Base-by-base conservation (phyloP, 2,888 invertebrate species). In the Thecophora atra region DNA sequence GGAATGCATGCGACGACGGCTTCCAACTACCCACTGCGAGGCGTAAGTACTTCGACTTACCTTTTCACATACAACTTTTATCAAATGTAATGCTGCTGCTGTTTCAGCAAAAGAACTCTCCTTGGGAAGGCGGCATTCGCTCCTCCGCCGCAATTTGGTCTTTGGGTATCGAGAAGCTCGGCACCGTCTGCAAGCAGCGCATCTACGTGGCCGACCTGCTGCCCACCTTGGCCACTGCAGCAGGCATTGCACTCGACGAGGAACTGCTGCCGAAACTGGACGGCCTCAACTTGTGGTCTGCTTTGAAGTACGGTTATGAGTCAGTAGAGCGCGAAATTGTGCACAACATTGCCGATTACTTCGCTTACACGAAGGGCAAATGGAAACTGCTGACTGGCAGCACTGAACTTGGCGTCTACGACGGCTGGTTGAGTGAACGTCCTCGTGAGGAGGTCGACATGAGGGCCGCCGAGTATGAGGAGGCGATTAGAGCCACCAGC, bases 111-210 rank as follows among this genome's bases (percentile, higher is more conserved):
- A 97, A 97, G 86, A 88, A 91, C 77, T 92, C 93, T 0, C 88
- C 94, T 1, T 95, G 93, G 90, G 97, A 97, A 87, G 97, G 97
- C 1, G 96, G 91, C 0, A 89, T 96, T 0, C 89, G 95, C 73
- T 93, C 92, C 0, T 91, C 91, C 2, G 93, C 93, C 0, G 90
- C 93, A 52, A 87, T 96, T 67, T 95, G 93, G 91, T 92, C 91
- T 78, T 91, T 93, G 0, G 77, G 87, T 28, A 83, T 91, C 28
- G 83, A 79, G 71, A 78, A 85, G 37, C 84, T 89, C 4, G 82
- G 88, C 51, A 89, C 90, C 78, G 89, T 94, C 1, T 90, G 89
- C 72, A 86, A 89, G 64, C 88, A 91, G 72, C 86, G 94, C 63
- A 90, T 96, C 84, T 95, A 96, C 80, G 91, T 95, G 17, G 90